phyloP scores from a whole-genome alignment of 1,140 invertebrate genomes.

The Danaus plexippus region DNA sequence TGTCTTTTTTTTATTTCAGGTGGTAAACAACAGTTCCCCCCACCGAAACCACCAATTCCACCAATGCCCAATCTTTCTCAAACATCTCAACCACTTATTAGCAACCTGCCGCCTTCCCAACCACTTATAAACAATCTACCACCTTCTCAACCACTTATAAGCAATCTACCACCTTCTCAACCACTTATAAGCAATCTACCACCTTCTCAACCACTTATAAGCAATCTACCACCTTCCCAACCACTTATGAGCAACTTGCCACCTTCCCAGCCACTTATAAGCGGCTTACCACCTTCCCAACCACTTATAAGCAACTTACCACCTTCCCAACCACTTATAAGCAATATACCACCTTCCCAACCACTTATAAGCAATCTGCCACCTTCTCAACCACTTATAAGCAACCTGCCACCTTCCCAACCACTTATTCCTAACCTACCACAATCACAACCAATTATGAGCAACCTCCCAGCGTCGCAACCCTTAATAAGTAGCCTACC shows the following conservation, averaged over 20 bases:
- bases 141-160: slow-evolving; percentile 24
- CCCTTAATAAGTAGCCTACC: background rate
- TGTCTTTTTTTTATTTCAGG: slow-evolving; percentile 26
- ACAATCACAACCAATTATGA: slow-evolving; percentile 24
- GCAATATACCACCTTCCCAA: slow-evolving; percentile 38
- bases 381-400: slow-evolving; percentile 36
- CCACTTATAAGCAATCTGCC: slow-evolving; percentile 41
- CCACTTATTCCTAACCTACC: slow-evolving; percentile 18
- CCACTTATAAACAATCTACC: slow-evolving; percentile 17
- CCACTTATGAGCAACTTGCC: slow-evolving; percentile 18
- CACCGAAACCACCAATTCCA: slow-evolving; percentile 51
- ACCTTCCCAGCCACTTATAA: too few relatives aligned
- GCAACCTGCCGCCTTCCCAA: slow-evolving; percentile 24
- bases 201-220: slow-evolving; percentile 17
- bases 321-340: slow-evolving; percentile 7
- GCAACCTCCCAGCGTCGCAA: slow-evolving; percentile 23
- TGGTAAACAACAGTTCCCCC: slow-evolving; percentile 39
- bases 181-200: slow-evolving; percentile 11
- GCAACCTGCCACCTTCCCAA: slow-evolving; percentile 24
- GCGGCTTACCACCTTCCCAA: slow-evolving; percentile 23
- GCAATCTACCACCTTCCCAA: slow-evolving; percentile 24
- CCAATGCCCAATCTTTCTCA: slow-evolving; percentile 51
- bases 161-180: slow-evolving; percentile 6
- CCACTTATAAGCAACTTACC: background rate
- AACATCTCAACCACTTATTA: slow-evolving; percentile 43